Base-by-base conservation (phyloP, 2,113 vertebrate species). In the Pao palembangensis region DNA sequence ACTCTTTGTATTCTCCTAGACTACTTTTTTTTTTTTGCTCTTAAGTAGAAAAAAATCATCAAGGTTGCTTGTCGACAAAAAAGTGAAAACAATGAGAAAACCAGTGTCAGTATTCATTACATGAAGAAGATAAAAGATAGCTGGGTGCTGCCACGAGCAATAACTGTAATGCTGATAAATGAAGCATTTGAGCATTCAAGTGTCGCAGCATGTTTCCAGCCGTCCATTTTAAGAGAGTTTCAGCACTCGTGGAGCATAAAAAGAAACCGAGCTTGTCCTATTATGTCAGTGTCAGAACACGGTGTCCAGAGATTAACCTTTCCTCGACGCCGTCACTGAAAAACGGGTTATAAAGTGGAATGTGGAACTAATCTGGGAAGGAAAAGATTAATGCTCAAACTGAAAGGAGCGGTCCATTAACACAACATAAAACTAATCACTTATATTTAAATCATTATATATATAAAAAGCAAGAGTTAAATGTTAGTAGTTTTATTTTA, bases 151-250 rank as follows among this genome's bases (percentile, higher is more conserved):
- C 81, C 81, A 66, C 6, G 55, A 83, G 75, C 75, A 80, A 81
- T 84, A 76, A 84, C 78, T 61, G 64, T 67, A 79, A 79, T 73
- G n/a, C 21, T 73, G 73, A 83, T 63, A 81, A 84, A 87, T 85
- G 69, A 85, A 79, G 78, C 64, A 71, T 73, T 76, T 75, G 78
- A 76, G 82, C 74, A 67, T 78, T 77, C 61, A 71, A 80, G 78
- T 80, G 78, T 78, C 52, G 64, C 57, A 80, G 74, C 61, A 73
- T 55, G 57, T 81, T 85, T 71, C 61, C 57, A 57, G 51, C 67
- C 67, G 70, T 49, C 68, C 55, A 65, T 71, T 81, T 83, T 76
- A 77, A 72, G 55, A 44, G 63, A 5, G 49, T 73, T 70, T 69
- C 78, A 70, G 64, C 63, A 61, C 64, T 62, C 44, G 18, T 31